Base-by-base conservation (phyloP, 2,888 invertebrate species). In the Cephus runcator region DNA sequence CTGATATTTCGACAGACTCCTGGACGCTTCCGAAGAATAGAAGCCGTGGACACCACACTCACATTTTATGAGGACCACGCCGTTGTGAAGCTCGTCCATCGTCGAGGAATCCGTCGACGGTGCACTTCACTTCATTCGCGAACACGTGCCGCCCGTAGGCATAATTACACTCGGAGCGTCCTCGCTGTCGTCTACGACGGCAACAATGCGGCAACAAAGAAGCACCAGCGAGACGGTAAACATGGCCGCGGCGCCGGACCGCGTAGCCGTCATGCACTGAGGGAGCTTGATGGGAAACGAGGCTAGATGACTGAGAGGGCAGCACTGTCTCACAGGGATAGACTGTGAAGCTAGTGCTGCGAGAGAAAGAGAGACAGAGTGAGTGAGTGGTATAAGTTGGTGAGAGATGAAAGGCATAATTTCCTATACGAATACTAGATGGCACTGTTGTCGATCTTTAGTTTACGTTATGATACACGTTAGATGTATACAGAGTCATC, bases 41-140 rank as follows among this genome's bases (percentile, higher is more conserved):
- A 75, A 76, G 36, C 77, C 73, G 36, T 33, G 75, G 36, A 80
- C 79, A 68, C 68, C 77, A 77, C 80, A 94, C 95, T 95, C 93
- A 95, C 95, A 95, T 93, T 95, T 95, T 90, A 95, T 95, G 92
- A 95, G 94, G 87, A 95, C 94, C 90, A 95, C 95, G 87, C 95
- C 95, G 92, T 94, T 94, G 91, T 94, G 94, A 92, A 94, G 93
- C 90, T 94, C 94, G 91, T 95, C 95, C 94, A 95, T 95, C 92
- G 92, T 93, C 92, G 56, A 56, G 56, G 56, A 56, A 74, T 34
- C 36, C 74, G 30, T 34, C 74, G 74, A 56, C 74, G 74, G 35
- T 34, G 35, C 34, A 36, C 35, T 30, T 34, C 74, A 74, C 56
- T 56, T 56, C 74, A 36, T 11, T 30, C 36, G 34, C 74, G 35